Evolutionary conservation across 2,888 invertebrate genomes (phyloP).

Genomic region (Dryocosmus kuriphilus): DNA sequence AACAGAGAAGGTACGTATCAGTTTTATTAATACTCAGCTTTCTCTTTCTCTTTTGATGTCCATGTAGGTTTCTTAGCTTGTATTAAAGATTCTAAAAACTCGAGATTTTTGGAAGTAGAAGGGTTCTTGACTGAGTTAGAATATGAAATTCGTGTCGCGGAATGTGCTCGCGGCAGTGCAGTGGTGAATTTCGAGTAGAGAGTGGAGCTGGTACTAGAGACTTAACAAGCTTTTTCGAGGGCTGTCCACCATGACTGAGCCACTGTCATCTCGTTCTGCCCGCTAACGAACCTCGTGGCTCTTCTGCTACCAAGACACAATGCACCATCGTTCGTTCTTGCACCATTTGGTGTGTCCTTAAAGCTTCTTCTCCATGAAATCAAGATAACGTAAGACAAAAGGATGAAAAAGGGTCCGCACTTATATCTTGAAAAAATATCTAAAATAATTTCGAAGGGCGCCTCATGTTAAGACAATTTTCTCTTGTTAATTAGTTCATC

Average conservation of each 20-base stretch:
- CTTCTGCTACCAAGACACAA: slow-evolving; percentile 57
- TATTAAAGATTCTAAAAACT: slow-evolving; percentile 11
- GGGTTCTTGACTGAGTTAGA: not conserved
- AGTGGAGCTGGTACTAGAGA: slow-evolving; percentile 22
- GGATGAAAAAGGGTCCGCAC: too few relatives aligned
- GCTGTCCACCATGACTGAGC: slow-evolving; percentile 49
- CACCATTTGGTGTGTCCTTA: slow-evolving; percentile 17
- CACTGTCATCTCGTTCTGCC: slow-evolving; percentile 59
- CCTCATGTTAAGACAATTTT: too few relatives aligned
- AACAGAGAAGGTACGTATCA: too few relatives aligned
- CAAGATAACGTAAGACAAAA: too few relatives aligned
- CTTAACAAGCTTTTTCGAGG: slow-evolving; percentile 45
- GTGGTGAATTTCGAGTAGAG: not conserved
- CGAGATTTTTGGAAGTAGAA: slow-evolving; percentile 23
- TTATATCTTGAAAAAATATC: too few relatives aligned
- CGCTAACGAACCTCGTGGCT: slow-evolving; percentile 67
- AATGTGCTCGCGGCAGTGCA: slow-evolving; percentile 20
- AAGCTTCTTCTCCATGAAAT: not conserved
- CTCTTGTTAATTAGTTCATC: too few relatives aligned
- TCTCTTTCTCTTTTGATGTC: not conserved
- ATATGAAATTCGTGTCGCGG: slow-evolving; percentile 28
- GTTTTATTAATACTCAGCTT: not conserved
- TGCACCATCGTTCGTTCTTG: slow-evolving; percentile 38
- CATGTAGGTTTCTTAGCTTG: not conserved
- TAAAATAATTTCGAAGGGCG: too few relatives aligned